phyloP scores from a whole-genome alignment of 2,797 vertebrate species.

The Sparus aurata region DNA sequence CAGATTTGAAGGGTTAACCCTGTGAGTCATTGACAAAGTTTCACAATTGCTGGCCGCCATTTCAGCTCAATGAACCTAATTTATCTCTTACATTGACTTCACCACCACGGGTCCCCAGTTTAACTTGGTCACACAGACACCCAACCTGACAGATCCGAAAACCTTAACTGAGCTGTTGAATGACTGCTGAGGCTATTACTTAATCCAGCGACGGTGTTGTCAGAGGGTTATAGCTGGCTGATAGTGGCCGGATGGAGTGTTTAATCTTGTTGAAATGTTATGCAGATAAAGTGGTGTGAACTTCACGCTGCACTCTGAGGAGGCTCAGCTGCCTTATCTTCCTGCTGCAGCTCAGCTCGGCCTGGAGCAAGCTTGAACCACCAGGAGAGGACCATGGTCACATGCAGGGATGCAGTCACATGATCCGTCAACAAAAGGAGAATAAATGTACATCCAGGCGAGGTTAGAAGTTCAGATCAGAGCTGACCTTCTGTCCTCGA shows the following conservation, averaged over 20 bases:
- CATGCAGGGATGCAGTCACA: not conserved
- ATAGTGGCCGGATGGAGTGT: conserved; percentile 9
- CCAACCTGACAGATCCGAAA: not conserved
- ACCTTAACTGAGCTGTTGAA: not conserved
- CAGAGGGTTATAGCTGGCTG: not conserved
- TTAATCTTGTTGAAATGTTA: conserved; percentile 32
- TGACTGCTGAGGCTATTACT: not conserved
- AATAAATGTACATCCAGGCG: not conserved
- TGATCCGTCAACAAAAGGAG: not conserved
- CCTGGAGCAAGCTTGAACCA: not conserved
- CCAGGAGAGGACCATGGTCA: not conserved
- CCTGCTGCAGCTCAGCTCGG: not conserved
- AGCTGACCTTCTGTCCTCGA: not conserved
- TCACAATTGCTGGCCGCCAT: not conserved
- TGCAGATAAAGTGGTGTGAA: conserved; percentile 9
- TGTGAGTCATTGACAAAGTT: not conserved
- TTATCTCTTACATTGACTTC: not conserved
- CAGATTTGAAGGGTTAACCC: no score
- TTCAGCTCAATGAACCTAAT: not conserved
- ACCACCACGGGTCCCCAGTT: not conserved
- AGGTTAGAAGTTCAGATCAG: not conserved
- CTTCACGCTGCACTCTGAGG: conserved; percentile 8
- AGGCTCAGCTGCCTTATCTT: conserved; percentile 6
- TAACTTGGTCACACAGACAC: not conserved
- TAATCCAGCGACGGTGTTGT: not conserved